Evolutionary conservation across 2,113 vertebrate species (phyloP).

Genomic region (Empidonax traillii): DNA sequence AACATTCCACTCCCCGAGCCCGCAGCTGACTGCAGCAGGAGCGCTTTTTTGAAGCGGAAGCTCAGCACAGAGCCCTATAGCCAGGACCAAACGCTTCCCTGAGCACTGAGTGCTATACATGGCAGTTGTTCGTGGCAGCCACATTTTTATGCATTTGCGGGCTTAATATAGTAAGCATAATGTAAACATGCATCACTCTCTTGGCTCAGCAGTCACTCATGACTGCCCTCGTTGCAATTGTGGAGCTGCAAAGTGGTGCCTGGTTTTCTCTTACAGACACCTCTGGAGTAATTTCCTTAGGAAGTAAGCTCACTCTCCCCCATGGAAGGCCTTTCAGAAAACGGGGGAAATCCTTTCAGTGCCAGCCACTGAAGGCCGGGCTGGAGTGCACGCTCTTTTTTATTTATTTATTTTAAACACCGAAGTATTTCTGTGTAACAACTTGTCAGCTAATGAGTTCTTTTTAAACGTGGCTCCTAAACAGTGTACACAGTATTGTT

Average conservation of each 20-base stretch:
- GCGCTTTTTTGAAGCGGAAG: neutral
- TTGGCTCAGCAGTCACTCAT: conserved; percentile 60
- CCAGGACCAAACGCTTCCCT: neutral
- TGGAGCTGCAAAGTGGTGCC: conserved; percentile 55
- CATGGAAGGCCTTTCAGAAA: conserved; percentile 62
- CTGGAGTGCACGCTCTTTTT: neutral
- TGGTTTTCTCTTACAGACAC: conserved; percentile 73
- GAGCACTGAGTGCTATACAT: neutral
- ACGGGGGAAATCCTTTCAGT: conserved; percentile 18
- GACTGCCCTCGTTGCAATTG: conserved; percentile 46
- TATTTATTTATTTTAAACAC: conserved; percentile 38
- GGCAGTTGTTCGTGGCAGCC: conserved; percentile 29
- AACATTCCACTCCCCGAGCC: neutral
- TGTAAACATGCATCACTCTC: conserved; percentile 66
- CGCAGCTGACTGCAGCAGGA: neutral
- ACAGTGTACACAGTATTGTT: neutral
- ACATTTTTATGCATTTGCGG: neutral
- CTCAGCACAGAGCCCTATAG: neutral
- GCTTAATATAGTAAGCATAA: conserved; percentile 66
- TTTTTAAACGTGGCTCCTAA: conserved; percentile 4
- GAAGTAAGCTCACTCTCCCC: conserved; percentile 75
- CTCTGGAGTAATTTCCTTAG: conserved; percentile 73
- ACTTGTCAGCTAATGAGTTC: conserved; percentile 8
- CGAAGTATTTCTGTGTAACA: neutral
- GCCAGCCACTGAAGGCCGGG: conserved; percentile 3